phyloP scores from a whole-genome alignment of 2,113 vertebrate genomes.

The Elgaria multicarinata region DNA sequence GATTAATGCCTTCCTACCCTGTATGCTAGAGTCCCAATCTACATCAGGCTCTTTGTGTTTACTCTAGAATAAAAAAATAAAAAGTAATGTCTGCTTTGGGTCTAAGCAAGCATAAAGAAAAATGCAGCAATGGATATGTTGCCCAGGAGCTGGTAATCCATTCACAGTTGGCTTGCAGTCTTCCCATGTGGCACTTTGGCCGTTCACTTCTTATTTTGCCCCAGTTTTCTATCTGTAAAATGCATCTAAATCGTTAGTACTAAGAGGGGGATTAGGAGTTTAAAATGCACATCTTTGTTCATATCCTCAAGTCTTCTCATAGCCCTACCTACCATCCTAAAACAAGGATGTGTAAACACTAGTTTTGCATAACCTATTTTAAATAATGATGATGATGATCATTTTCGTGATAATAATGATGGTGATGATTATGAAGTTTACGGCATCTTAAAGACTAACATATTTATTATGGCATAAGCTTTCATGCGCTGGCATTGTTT shows the following conservation, averaged over 20 bases:
- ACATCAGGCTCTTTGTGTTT: too few species aligned
- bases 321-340: neutral
- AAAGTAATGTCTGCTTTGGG: too few species aligned
- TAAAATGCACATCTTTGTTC: neutral
- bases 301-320: neutral
- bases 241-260: neutral
- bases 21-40: too few species aligned
- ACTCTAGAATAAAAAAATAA: too few species aligned
- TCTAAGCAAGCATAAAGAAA: neutral
- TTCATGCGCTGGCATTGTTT: neutral
- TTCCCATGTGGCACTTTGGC: neutral
- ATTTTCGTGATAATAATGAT: too few species aligned
- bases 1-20: too few species aligned
- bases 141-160: neutral
- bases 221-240: neutral
- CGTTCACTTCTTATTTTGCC: neutral
- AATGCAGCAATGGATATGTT: neutral
- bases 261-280: neutral
- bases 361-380: neutral
- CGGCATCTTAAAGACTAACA: neutral
- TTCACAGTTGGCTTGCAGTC: neutral
- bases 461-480: neutral
- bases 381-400: neutral
- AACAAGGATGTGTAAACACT: neutral
- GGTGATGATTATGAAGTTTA: neutral